Conservation (phyloP, 2,797 vertebrate species). For the Platyrinchus mystaceus region DNA sequence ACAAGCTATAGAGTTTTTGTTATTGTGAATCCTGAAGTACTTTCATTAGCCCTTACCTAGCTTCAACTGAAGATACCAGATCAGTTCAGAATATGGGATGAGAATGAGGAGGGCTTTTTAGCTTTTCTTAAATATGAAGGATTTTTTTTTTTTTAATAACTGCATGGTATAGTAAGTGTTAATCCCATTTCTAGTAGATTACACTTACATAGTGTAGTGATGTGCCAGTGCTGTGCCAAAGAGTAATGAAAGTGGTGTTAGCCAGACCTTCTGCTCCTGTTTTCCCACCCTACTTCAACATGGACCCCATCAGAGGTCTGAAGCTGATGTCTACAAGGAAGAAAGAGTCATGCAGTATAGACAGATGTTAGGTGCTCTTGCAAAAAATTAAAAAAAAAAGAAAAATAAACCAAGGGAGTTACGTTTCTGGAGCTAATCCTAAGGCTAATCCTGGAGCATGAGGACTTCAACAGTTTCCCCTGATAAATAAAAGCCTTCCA, state of each 20-base stretch:
- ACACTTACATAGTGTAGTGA: neutral
- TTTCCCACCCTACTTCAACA: neutral
- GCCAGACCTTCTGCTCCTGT: neutral
- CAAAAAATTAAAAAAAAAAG: neutral
- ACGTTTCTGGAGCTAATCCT: neutral
- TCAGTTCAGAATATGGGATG: neutral
- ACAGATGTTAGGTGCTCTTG: neutral
- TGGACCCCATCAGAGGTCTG: neutral
- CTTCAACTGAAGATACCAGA: neutral
- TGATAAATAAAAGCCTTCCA: neutral
- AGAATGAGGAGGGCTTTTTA: neutral
- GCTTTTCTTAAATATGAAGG: neutral
- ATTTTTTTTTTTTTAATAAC: neutral
- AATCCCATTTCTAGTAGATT: neutral
- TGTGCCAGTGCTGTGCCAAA: neutral
- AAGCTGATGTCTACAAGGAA: neutral
- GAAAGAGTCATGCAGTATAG: neutral
- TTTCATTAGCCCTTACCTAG: neutral
- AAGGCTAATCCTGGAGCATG: neutral
- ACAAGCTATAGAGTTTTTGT: neutral
- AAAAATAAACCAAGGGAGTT: neutral
- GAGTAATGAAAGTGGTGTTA: neutral
- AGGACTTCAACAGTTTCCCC: neutral
- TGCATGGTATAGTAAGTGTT: neutral
- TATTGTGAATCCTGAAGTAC: neutral